Evolutionary conservation across 2,113 vertebrate genomes (phyloP).

Genomic region (Oxyruncus cristatus): DNA sequence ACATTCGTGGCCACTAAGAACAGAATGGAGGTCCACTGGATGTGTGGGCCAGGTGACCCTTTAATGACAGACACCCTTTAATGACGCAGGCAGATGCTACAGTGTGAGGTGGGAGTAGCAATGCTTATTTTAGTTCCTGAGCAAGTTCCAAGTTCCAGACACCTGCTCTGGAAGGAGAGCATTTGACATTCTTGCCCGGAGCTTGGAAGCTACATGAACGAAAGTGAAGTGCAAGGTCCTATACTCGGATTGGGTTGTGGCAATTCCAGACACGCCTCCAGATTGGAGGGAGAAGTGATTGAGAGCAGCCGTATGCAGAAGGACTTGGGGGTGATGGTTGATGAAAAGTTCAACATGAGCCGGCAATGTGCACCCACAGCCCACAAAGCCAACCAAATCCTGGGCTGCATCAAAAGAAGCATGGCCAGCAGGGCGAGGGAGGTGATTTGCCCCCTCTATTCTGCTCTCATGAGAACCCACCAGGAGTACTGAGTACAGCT

Average conservation of each 20-base stretch:
- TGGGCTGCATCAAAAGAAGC: neutral
- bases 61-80: neutral
- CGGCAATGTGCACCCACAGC: neutral
- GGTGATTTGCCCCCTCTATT: neutral
- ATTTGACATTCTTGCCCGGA: neutral
- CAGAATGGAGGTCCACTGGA: neutral
- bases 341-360: neutral
- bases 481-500: neutral
- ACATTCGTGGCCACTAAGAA: neutral
- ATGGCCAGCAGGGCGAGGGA: neutral
- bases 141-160: neutral
- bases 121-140: neutral
- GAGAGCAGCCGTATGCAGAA: neutral
- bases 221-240: neutral
- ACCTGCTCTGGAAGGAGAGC: neutral
- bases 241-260: no score
- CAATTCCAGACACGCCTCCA: neutral
- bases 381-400: neutral
- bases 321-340: no score
- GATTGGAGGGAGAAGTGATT: accelerated
- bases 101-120: accelerated
- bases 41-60: accelerated
- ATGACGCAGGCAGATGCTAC: neutral
- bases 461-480: neutral
- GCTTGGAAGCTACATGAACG: neutral